phyloP scores from a whole-genome alignment of 2,888 invertebrate genomes.

The Globia sparganii region DNA sequence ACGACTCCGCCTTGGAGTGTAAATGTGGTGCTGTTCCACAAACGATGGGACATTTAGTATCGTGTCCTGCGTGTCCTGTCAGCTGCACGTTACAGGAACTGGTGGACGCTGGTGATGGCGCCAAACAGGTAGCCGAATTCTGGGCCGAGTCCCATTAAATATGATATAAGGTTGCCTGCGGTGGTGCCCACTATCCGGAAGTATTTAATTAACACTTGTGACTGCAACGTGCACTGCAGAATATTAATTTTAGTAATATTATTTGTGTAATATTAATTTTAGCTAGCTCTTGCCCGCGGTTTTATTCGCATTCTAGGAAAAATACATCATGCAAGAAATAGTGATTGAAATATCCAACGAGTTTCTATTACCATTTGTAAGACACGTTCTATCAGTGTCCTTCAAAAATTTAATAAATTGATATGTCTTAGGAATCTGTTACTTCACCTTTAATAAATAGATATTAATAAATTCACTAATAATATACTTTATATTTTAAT shows the following conservation, averaged over 20 bases:
- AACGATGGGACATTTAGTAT: too few relatives aligned
- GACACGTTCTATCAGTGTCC: background rate
- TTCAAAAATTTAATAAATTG: background rate
- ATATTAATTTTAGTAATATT: background rate
- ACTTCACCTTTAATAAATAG: too few relatives aligned
- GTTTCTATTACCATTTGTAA: background rate
- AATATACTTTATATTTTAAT: too few relatives aligned
- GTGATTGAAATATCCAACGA: background rate
- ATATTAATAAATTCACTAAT: too few relatives aligned
- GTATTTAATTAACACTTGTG: constrained; percentile 74
- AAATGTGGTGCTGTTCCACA: too few relatives aligned
- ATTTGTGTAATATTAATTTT: background rate
- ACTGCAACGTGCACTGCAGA: constrained; percentile 40
- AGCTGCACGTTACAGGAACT: too few relatives aligned
- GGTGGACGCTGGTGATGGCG: too few relatives aligned
- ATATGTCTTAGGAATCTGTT: background rate
- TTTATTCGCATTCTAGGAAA: background rate
- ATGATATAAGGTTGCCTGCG: background rate
- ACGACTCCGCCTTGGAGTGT: too few relatives aligned
- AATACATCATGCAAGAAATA: background rate
- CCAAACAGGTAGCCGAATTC: too few relatives aligned
- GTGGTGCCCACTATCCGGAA: constrained; percentile 69
- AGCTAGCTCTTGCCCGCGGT: background rate
- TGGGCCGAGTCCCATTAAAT: too few relatives aligned
- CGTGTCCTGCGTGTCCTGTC: too few relatives aligned